A percentile compares a stretch with the other conserved stretches of the same genome.
These are phyloP conservation scores for Drosophila prolongata DNA, from an alignment of 2,888 invertebrate species.

Conservation along the genomic window DNA sequence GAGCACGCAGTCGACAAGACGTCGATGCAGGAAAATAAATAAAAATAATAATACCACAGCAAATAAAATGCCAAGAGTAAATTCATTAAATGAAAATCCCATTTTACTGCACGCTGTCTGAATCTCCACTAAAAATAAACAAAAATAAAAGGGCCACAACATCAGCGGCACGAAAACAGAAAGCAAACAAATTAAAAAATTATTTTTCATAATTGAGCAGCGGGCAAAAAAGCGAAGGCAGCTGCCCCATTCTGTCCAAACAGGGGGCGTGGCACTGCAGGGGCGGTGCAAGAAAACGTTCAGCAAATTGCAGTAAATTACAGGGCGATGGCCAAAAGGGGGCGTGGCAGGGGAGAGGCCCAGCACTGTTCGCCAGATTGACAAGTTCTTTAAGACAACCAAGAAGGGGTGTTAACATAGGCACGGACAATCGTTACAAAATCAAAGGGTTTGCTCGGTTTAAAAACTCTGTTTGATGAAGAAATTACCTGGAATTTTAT, in stretches of 20 bases:
- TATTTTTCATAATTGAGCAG: slow-evolving; percentile 66
- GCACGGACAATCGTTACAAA: slow-evolving; percentile 18
- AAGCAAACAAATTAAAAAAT: slow-evolving; percentile 63
- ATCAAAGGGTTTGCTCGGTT: slow-evolving; percentile 7
- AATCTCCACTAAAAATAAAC: slow-evolving; percentile 23
- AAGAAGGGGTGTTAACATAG: slow-evolving; percentile 14
- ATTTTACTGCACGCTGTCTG: slow-evolving; percentile 19
- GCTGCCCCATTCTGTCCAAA: slow-evolving; percentile 35
- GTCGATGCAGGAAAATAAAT: slow-evolving; percentile 38
- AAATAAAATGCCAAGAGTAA: slow-evolving; percentile 25
- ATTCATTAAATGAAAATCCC: slow-evolving; percentile 41
- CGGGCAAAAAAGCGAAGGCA: slow-evolving; percentile 18
- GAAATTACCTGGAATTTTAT: background rate
- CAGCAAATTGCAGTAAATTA: slow-evolving; percentile 68
- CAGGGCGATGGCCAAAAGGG: slow-evolving; percentile 50
- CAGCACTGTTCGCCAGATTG: slow-evolving; percentile 29
- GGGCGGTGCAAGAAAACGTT: slow-evolving; percentile 31
- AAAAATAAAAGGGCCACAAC: slow-evolving; percentile 18
- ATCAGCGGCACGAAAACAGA: slow-evolving; percentile 19
- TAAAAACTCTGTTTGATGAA: background rate
- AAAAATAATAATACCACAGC: slow-evolving; percentile 11
- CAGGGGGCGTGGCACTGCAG: slow-evolving; percentile 21
- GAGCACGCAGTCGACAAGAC: slow-evolving; percentile 24
- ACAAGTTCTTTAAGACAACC: slow-evolving; percentile 36
- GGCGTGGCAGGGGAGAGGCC: slow-evolving; percentile 54